These are phyloP conservation scores for Naso thynnoides DNA, from an alignment of 2,797 vertebrate species.

Conservation along the genomic window DNA sequence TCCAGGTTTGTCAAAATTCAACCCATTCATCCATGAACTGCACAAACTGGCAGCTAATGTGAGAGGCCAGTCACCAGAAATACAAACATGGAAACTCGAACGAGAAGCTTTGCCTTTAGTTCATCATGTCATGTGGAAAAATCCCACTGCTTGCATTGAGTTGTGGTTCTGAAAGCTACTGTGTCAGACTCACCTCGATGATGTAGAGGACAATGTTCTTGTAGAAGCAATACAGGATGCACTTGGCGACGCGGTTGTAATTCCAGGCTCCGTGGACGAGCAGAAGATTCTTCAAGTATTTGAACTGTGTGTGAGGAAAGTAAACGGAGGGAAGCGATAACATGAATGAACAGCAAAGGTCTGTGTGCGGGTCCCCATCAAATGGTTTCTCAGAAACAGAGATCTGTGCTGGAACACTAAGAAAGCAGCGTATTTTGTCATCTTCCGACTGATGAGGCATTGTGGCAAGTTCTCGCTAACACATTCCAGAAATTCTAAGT, in stretches of 20 bases:
- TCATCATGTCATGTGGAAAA: slow-evolving; percentile 37
- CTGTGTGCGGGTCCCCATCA: slow-evolving; percentile 45
- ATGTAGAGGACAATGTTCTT: slow-evolving; percentile 97
- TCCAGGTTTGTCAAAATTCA: slow-evolving; percentile 47
- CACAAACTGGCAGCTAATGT: slow-evolving; percentile 63
- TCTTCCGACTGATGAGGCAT: slow-evolving; percentile 52
- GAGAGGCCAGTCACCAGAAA: slow-evolving; percentile 69
- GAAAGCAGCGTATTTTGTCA: slow-evolving; percentile 60
- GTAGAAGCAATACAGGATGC: slow-evolving; percentile 97
- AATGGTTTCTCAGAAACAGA: slow-evolving; percentile 49
- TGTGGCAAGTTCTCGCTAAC: slow-evolving; percentile 55
- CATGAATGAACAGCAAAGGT: slow-evolving; percentile 53
- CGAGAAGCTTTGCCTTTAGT: slow-evolving; percentile 52
- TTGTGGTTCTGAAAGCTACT: slow-evolving; percentile 4
- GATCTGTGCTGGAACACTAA: slow-evolving; percentile 55
- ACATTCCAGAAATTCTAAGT: slow-evolving; percentile 69
- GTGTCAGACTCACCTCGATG: slow-evolving; percentile 85
- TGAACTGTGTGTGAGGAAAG: slow-evolving; percentile 81
- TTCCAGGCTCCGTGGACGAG: slow-evolving; percentile 97
- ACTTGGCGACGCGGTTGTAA: slow-evolving; percentile 95
- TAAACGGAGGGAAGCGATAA: slow-evolving; percentile 51
- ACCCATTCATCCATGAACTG: slow-evolving; percentile 40
- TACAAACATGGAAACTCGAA: slow-evolving; percentile 72
- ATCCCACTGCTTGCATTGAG: slow-evolving; percentile 45
- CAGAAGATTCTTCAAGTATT: slow-evolving; percentile 91